phyloP scores from a whole-genome alignment of 2,113 vertebrate species.

The Perca schrenkii region DNA sequence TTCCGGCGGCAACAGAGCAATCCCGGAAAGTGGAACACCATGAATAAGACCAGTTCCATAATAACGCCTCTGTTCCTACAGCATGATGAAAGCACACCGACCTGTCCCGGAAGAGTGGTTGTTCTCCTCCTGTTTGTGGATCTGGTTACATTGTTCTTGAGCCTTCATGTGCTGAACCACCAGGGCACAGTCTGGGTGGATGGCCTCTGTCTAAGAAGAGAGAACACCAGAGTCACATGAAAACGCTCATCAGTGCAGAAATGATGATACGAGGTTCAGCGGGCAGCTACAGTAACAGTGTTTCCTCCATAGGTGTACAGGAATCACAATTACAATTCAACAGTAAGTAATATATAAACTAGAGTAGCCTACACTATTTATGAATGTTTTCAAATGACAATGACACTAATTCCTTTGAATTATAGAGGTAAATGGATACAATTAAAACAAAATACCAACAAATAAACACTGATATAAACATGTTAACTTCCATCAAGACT shows the following conservation, averaged over 20 bases:
- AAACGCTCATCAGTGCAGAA: not conserved
- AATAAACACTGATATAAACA: not conserved
- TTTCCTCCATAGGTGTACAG: too few relatives aligned
- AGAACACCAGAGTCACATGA: not conserved
- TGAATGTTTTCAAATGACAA: not conserved
- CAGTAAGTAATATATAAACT: too few relatives aligned
- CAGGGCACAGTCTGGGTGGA: slow-evolving; percentile 82
- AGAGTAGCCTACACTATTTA: not conserved
- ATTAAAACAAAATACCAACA: not conserved
- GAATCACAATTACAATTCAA: too few relatives aligned
- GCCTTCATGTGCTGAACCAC: slow-evolving; percentile 81
- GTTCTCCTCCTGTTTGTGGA: slow-evolving; percentile 65
- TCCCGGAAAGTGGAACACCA: too few relatives aligned
- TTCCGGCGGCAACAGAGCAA: too few relatives aligned
- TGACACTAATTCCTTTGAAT: not conserved
- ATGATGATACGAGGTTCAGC: not conserved
- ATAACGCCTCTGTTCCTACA: too few relatives aligned
- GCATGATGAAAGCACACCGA: slow-evolving; percentile 11
- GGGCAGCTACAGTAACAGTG: too few relatives aligned
- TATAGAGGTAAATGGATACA: not conserved
- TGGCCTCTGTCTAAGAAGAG: slow-evolving; percentile 74
- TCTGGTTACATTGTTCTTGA: slow-evolving; percentile 75
- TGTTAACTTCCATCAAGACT: not conserved
- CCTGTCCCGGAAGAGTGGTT: slow-evolving; percentile 66
- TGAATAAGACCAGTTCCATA: too few relatives aligned